Conservation (phyloP, 2,797 vertebrate genomes). For the Astyanax mexicanus region DNA sequence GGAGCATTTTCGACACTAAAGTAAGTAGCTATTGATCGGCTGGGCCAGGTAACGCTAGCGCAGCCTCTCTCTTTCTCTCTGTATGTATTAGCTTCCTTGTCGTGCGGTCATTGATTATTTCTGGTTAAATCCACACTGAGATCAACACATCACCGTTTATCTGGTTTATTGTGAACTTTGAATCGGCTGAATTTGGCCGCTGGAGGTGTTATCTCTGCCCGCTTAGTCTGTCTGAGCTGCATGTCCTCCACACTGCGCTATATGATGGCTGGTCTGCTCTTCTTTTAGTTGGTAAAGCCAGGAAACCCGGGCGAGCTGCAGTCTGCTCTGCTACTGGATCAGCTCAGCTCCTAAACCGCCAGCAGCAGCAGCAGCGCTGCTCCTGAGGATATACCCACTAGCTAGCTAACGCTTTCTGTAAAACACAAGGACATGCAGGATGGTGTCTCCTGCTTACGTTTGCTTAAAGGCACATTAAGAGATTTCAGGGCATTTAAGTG, state of each 20-base stretch:
- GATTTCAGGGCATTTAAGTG: not conserved
- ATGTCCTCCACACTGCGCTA: not conserved
- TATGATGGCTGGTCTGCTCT: not conserved
- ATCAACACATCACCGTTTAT: not conserved
- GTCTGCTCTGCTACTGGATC: not conserved
- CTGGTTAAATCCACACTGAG: too few species aligned
- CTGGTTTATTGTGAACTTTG: too few species aligned
- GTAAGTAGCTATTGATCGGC: slow-evolving; percentile 45
- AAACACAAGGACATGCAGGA: not conserved
- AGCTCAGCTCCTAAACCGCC: not conserved
- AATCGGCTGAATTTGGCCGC: not conserved
- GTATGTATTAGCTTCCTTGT: slow-evolving; percentile 26
- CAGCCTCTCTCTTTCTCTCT: not conserved
- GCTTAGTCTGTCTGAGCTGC: not conserved
- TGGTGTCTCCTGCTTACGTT: not conserved
- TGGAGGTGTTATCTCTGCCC: not conserved
- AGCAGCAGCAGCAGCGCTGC: not conserved
- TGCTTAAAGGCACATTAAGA: not conserved
- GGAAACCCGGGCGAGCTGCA: slow-evolving; percentile 3
- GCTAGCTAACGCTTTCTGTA: not conserved
- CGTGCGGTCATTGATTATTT: not conserved
- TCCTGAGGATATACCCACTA: not conserved
- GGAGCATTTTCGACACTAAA: slow-evolving; percentile 27
- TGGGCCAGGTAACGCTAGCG: slow-evolving; percentile 47
- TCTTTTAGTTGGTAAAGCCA: slow-evolving; percentile 9